These are phyloP conservation scores for Coccyzus lansbergi DNA, from an alignment of 2,797 vertebrate species.

Conservation along the genomic window DNA sequence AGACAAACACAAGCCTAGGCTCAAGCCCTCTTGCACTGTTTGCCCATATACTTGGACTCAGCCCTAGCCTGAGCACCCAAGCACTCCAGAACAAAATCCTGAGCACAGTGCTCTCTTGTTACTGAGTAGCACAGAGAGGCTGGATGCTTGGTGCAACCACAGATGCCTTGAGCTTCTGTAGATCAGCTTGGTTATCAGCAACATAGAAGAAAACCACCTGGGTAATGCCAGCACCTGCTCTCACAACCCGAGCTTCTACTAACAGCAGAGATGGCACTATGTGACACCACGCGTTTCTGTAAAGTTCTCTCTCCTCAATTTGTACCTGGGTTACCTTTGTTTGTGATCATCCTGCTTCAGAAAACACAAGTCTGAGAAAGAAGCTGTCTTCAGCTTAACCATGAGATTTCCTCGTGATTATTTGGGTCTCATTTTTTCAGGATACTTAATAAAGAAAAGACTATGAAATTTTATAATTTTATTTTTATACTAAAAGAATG, in stretches of 20 bases:
- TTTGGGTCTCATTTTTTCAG: not conserved
- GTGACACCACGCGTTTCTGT: not conserved
- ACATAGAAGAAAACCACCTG: not conserved
- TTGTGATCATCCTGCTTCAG: not conserved
- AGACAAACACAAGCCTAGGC: not conserved
- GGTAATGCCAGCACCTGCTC: not conserved
- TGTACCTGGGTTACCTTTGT: not conserved
- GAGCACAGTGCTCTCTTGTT: fast-evolving
- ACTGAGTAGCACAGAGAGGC: not conserved
- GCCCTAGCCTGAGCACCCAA: not conserved
- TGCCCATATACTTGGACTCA: fast-evolving
- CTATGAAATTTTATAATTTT: not conserved
- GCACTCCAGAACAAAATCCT: not conserved
- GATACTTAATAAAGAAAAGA: not conserved
- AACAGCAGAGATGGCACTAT: not conserved
- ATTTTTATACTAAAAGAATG: not conserved
- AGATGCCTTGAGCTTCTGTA: not conserved
- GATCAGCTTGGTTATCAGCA: not conserved
- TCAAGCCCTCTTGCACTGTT: not conserved
- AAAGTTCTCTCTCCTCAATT: not conserved
- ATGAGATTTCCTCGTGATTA: not conserved
- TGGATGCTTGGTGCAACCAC: not conserved
- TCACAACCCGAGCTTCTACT: not conserved
- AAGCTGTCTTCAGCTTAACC: not conserved
- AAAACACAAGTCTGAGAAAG: not conserved